These are phyloP conservation scores for Hypsopygia costalis DNA, from an alignment of 2,888 invertebrate genomes.

Conservation along the genomic window DNA sequence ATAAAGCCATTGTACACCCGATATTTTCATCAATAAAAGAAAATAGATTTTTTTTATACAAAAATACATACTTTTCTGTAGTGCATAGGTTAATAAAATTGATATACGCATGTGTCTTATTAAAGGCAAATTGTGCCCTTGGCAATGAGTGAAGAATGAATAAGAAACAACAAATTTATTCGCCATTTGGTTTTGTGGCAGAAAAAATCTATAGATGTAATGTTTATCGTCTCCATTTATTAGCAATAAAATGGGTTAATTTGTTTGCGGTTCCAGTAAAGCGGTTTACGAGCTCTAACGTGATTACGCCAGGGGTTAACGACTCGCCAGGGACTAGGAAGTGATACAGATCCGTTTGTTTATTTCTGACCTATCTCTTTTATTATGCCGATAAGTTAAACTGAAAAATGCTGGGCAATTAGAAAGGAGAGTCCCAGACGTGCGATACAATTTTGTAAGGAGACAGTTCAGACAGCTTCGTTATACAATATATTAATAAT, in stretches of 20 bases:
- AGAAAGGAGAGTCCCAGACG: background rate
- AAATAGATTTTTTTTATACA: too few relatives aligned
- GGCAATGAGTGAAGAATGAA: too few relatives aligned
- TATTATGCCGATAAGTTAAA: constrained; percentile 17
- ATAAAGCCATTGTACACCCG: too few relatives aligned
- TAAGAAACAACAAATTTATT: constrained; percentile 3
- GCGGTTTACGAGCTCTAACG: constrained; percentile 54
- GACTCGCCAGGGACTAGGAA: constrained; percentile 49
- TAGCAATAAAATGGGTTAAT: constrained; percentile 56
- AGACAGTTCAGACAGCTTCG: too few relatives aligned
- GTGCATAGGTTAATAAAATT: too few relatives aligned
- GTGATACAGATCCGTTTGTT: constrained; percentile 40
- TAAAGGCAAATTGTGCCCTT: too few relatives aligned
- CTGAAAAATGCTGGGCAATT: constrained; percentile 8
- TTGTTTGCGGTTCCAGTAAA: constrained; percentile 62
- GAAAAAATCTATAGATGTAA: constrained; percentile 38
- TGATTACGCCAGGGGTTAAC: constrained; percentile 58
- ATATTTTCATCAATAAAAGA: too few relatives aligned
- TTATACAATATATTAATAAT: too few relatives aligned
- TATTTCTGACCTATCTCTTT: constrained; percentile 34
- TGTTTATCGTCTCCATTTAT: constrained; percentile 44
- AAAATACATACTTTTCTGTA: too few relatives aligned
- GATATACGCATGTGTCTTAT: too few relatives aligned
- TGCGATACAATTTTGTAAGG: too few relatives aligned
- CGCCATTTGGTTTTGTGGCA: constrained; percentile 8